phyloP scores from a whole-genome alignment of 2,888 invertebrate genomes.

The Lycia hirtaria region DNA sequence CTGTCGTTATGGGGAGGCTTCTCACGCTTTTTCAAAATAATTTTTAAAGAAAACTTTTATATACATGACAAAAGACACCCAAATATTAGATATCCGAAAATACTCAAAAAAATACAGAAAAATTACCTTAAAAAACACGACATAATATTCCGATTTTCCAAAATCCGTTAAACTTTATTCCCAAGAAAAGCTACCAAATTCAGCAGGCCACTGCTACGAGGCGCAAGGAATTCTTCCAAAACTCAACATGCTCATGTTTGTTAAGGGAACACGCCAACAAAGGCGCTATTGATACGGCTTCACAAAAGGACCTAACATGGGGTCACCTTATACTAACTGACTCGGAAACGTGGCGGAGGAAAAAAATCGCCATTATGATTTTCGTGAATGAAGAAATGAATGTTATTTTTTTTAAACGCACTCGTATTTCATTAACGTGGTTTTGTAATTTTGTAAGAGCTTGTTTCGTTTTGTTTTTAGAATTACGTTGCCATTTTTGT shows the following conservation, averaged over 20 bases:
- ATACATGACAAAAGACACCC: no score
- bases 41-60: no score
- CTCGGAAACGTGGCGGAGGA: slow-evolving; percentile 21
- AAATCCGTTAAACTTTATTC: neutral
- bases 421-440: slow-evolving; percentile 12
- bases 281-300: slow-evolving; percentile 29
- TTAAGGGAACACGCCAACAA: slow-evolving; percentile 29
- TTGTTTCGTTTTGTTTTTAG: slow-evolving; percentile 10
- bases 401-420: slow-evolving; percentile 10
- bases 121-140: no score
- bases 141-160: no score
- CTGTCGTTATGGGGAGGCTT: no score
- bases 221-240: slow-evolving; percentile 15
- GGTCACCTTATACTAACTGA: slow-evolving; percentile 33
- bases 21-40: no score
- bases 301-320: slow-evolving; percentile 27
- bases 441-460: slow-evolving; percentile 14
- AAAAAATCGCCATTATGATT: slow-evolving; percentile 20
- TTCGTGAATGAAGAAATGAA: slow-evolving; percentile 15
- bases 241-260: slow-evolving; percentile 25
- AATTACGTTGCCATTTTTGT: slow-evolving; percentile 14
- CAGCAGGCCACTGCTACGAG: neutral
- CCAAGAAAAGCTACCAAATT: slow-evolving; percentile 10
- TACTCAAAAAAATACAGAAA: no score
- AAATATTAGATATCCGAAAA: no score